Conservation (phyloP, 2,888 invertebrate genomes). For the Ellobium chinense region DNA sequence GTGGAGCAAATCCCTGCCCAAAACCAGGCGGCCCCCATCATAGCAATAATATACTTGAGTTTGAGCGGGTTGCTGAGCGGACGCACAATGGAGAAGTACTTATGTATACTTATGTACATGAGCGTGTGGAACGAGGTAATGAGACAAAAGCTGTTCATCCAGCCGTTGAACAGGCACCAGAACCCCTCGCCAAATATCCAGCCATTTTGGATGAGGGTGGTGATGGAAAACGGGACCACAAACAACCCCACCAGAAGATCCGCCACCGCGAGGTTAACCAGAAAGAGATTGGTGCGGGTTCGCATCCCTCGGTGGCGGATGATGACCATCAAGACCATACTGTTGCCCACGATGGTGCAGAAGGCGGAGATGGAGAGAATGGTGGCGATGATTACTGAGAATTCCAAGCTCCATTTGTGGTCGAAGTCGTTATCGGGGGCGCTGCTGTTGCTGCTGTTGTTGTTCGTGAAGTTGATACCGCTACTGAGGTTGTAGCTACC, state of each 20-base stretch:
- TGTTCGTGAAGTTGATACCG: neutral
- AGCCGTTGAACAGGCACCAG: constrained; percentile 79
- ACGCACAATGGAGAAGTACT: constrained; percentile 79
- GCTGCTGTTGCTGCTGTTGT: neutral
- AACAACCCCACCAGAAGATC: constrained; percentile 78
- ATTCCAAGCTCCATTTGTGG: constrained; percentile 47
- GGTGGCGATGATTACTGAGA: constrained; percentile 50
- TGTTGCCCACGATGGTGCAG: constrained; percentile 77
- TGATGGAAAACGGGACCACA: constrained; percentile 79
- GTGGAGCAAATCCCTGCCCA: constrained; percentile 78
- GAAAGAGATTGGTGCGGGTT: constrained; percentile 80
- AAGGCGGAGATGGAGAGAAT: constrained; percentile 75
- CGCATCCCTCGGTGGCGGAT: constrained; percentile 79
- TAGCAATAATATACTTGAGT: constrained; percentile 73
- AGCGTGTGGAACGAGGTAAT: constrained; percentile 80
- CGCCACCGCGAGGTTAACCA: constrained; percentile 79
- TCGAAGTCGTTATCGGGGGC: neutral
- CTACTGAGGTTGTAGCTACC: neutral
- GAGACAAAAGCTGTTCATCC: constrained; percentile 78
- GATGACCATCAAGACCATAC: constrained; percentile 79
- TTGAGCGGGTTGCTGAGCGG: constrained; percentile 78
- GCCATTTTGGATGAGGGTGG: constrained; percentile 76
- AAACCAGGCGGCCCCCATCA: constrained; percentile 78
- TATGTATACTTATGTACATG: constrained; percentile 80
- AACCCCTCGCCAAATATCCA: constrained; percentile 76